These are phyloP conservation scores for Notarius lentiginosus DNA, from an alignment of 2,113 vertebrate species.

Conservation along the genomic window DNA sequence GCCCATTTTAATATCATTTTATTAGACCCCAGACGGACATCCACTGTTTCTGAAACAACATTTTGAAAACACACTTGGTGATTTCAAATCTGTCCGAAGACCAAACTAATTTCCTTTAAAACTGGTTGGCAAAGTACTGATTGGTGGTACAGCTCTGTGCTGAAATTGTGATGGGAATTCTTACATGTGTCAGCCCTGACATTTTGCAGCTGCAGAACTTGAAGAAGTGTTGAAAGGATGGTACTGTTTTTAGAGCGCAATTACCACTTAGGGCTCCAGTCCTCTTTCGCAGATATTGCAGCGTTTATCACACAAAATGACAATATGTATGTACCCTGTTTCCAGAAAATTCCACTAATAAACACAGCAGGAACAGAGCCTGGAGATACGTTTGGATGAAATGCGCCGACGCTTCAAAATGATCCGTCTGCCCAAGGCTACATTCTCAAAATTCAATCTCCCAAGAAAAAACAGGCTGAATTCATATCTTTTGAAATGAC, in stretches of 20 bases:
- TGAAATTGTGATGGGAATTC: slow-evolving; percentile 3
- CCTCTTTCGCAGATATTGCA: background rate
- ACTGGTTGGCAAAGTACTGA: background rate
- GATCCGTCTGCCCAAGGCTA: slow-evolving; percentile 3
- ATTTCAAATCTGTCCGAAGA: slow-evolving; percentile 1
- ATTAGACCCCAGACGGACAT: slow-evolving; percentile 43
- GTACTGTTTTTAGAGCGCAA: slow-evolving; percentile 28
- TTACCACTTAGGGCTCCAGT: background rate
- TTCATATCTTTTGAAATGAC: slow-evolving; percentile 25
- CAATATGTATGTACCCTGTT: slow-evolving; percentile 2
- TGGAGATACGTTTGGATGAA: slow-evolving; percentile 35
- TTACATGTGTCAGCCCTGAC: slow-evolving; percentile 4
- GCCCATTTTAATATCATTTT: slow-evolving; percentile 53
- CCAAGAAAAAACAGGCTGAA: background rate
- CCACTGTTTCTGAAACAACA: slow-evolving; percentile 19
- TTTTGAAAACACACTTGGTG: background rate
- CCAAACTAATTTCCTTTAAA: background rate
- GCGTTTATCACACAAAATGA: slow-evolving; percentile 18
- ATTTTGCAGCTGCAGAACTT: background rate
- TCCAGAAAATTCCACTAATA: slow-evolving; percentile 33
- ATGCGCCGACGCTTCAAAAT: slow-evolving; percentile 13
- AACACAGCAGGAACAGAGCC: slow-evolving; percentile 31
- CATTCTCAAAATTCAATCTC: slow-evolving; percentile 29
- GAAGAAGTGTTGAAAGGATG: slow-evolving; percentile 17
- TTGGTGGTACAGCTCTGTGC: background rate